Percentiles rank a stretch among this genome's conserved stretches.
Evolutionary conservation across 2,113 vertebrate genomes (phyloP).

Genomic region (Peromyscus polionotus): DNA sequence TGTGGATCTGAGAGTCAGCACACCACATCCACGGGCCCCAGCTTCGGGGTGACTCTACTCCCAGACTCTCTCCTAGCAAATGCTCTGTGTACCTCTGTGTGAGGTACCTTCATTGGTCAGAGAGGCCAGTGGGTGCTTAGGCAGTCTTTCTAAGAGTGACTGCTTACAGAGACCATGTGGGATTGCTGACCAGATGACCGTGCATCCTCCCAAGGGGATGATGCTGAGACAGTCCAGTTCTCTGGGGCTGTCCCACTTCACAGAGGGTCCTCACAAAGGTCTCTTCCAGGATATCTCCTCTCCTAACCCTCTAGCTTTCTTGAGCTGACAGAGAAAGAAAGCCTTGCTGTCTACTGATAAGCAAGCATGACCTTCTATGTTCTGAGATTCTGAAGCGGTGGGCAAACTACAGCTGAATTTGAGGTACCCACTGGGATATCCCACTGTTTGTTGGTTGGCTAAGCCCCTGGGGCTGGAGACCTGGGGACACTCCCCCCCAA

Average conservation of each 20-base stretch:
- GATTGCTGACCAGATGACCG: rapidly evolving
- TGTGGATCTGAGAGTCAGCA: not conserved
- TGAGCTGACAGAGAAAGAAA: not conserved
- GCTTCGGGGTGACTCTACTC: not conserved
- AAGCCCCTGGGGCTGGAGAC: not conserved
- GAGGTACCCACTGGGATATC: not conserved
- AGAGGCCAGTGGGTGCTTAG: rapidly evolving
- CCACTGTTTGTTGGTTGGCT: not conserved
- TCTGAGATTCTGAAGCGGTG: not conserved
- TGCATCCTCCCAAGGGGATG: rapidly evolving
- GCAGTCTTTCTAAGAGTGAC: not conserved
- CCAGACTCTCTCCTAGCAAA: not conserved
- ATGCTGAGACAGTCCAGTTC: not conserved
- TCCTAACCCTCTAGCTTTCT: not conserved
- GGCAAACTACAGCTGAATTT: rapidly evolving
- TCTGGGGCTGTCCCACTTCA: rapidly evolving
- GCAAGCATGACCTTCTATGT: rapidly evolving
- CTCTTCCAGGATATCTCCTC: not conserved
- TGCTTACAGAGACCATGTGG: rapidly evolving
- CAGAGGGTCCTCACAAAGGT: not conserved
- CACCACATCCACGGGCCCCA: not conserved
- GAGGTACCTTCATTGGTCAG: not conserved
- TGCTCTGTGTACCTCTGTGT: rapidly evolving
- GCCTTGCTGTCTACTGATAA: not conserved
- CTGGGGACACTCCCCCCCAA: not conserved